A percentile compares a stretch with the other conserved stretches of the same genome.
Conservation (phyloP, 2,113 vertebrate species). For the Archocentrus centrarchus region DNA sequence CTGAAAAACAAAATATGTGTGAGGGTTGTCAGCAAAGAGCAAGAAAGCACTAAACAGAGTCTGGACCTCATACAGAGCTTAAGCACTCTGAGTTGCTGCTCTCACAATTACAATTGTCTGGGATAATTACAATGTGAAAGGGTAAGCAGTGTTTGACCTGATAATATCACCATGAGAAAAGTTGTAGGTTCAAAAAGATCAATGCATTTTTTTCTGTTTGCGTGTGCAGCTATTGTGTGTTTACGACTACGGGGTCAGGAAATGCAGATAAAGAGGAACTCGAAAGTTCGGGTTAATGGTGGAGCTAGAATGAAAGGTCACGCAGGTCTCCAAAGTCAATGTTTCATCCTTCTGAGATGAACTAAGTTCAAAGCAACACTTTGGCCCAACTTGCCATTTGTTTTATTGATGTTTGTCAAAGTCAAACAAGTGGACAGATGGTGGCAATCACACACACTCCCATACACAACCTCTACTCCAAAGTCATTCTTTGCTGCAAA, state of each 20-base stretch:
- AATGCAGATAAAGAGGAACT: slow-evolving; percentile 14
- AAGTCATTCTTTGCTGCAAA: slow-evolving; percentile 13
- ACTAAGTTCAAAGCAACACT: slow-evolving; percentile 7
- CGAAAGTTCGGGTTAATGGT: neutral
- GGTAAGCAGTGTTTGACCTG: slow-evolving; percentile 31
- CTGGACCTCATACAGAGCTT: slow-evolving; percentile 4
- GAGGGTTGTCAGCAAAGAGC: neutral
- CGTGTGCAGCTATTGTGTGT: neutral
- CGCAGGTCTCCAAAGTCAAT: neutral
- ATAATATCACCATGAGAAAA: slow-evolving; percentile 27
- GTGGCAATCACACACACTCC: slow-evolving; percentile 1
- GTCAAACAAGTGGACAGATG: slow-evolving; percentile 30
- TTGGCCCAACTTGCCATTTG: neutral
- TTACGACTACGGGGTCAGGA: neutral
- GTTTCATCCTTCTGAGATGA: neutral
- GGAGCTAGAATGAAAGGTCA: neutral
- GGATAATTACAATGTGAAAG: slow-evolving; percentile 35
- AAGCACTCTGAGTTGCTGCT: slow-evolving; percentile 26
- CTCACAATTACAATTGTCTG: slow-evolving; percentile 31
- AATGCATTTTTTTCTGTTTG: slow-evolving; percentile 5
- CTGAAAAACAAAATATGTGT: neutral
- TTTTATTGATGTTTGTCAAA: slow-evolving; percentile 14
- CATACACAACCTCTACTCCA: neutral
- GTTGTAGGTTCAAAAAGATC: slow-evolving; percentile 6
- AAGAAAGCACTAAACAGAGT: slow-evolving; percentile 14